Evolutionary conservation across 2,113 vertebrate species (phyloP).

Genomic region (Acanthisitta chloris): DNA sequence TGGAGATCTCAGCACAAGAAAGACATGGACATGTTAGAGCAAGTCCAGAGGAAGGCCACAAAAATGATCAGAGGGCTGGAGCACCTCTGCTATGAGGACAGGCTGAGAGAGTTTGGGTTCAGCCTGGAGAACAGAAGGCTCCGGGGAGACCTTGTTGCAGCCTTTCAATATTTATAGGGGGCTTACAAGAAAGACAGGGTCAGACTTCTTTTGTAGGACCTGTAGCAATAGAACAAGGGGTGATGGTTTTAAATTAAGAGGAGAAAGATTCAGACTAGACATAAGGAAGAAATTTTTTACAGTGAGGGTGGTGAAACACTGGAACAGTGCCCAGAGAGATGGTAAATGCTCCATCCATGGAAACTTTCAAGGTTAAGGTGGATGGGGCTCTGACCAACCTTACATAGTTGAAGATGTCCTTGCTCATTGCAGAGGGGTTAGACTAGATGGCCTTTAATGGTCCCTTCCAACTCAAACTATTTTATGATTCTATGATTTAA

Average conservation of each 20-base stretch:
- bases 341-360: too few species aligned
- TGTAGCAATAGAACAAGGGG: rapidly evolving
- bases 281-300: background rate
- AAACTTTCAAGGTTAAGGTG: too few species aligned
- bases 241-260: background rate
- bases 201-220: background rate
- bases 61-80: background rate
- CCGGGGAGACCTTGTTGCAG: background rate
- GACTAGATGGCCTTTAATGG: background rate
- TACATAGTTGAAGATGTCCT: background rate
- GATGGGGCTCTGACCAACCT: background rate
- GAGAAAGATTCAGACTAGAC: background rate
- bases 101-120: background rate
- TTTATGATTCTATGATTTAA: background rate
- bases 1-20: background rate
- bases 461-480: background rate
- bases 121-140: background rate
- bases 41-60: background rate
- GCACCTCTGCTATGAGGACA: background rate
- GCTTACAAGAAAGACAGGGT: background rate
- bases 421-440: rapidly evolving
- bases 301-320: background rate
- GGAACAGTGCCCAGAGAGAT: background rate
- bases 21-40: background rate
- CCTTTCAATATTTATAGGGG: background rate